A percentile compares a stretch with the other conserved stretches of the same genome.
phyloP scores from a whole-genome alignment of 2,888 invertebrate genomes.

The Leptogaster cylindrica region DNA sequence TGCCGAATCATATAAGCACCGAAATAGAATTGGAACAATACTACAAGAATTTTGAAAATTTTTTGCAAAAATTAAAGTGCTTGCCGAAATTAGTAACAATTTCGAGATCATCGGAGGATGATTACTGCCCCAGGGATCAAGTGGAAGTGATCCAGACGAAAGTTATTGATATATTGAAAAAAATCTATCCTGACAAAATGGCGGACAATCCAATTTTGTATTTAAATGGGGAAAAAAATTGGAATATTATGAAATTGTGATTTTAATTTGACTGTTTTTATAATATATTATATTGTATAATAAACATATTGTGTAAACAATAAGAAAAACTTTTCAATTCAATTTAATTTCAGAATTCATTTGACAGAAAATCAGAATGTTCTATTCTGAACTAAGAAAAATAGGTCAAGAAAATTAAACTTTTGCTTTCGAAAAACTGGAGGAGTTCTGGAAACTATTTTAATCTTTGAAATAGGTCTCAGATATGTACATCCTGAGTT shows the following conservation, averaged over 20 bases:
- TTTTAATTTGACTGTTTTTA: neutral
- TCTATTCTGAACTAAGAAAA: too few species aligned
- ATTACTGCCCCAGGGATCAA: conserved; percentile 85
- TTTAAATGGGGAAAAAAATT: conserved; percentile 57
- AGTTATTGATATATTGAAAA: conserved; percentile 68
- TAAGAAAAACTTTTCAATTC: too few species aligned
- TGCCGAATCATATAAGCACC: conserved; percentile 83
- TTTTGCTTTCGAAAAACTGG: too few species aligned
- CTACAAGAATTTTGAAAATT: conserved; percentile 68
- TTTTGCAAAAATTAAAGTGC: conserved; percentile 64
- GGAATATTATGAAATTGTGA: conserved; percentile 60
- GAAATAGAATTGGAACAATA: conserved; percentile 70
- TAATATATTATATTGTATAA: neutral
- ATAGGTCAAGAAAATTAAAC: too few species aligned
- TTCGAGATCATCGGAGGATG: conserved; percentile 84
- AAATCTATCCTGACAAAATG: conserved; percentile 56
- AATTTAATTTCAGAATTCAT: too few species aligned
- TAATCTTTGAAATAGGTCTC: too few species aligned
- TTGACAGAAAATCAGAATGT: too few species aligned
- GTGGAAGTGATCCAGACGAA: conserved; percentile 79
- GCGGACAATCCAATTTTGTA: conserved; percentile 55
- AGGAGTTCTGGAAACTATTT: too few species aligned
- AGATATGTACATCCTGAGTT: too few species aligned
- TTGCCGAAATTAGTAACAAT: conserved; percentile 76
- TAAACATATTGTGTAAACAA: too few species aligned